Evolutionary conservation across 2,888 invertebrate species (phyloP).

Genomic region (Tolmerus cingulatus): DNA sequence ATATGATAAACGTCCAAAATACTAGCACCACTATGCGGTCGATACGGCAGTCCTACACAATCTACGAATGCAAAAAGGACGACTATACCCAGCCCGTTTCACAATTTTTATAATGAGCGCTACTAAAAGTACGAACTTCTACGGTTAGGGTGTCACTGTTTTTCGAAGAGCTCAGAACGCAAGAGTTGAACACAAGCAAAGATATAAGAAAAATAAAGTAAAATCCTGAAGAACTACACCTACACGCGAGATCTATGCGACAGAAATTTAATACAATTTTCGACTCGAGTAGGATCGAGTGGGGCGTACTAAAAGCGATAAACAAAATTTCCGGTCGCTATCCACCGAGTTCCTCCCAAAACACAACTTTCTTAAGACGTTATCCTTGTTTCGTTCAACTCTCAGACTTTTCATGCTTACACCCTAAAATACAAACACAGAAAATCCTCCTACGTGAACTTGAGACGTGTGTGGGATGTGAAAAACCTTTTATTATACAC

Average conservation of each 20-base stretch:
- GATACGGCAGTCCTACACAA: conserved; percentile 42
- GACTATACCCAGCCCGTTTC: not conserved
- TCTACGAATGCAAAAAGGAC: conserved; percentile 42
- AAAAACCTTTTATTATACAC: conserved; percentile 43
- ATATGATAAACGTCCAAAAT: not conserved
- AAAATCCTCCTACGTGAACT: not conserved
- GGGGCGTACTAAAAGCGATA: not conserved
- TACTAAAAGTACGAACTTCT: not conserved
- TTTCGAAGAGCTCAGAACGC: conserved; percentile 7
- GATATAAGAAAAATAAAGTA: conserved; percentile 19
- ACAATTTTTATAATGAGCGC: conserved; percentile 9
- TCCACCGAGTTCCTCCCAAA: not conserved
- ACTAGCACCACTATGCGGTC: conserved; percentile 11
- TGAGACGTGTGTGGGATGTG: conserved; percentile 40
- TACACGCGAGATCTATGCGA: conserved; percentile 20
- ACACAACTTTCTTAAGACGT: not conserved
- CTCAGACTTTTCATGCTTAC: conserved; percentile 41
- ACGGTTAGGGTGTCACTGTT: conserved; percentile 12
- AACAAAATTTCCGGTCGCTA: not conserved
- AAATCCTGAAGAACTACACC: conserved; percentile 26
- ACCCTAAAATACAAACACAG: conserved; percentile 27
- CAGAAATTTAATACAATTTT: conserved; percentile 10
- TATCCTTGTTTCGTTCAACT: not conserved
- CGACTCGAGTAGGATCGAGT: not conserved
- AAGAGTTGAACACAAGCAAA: conserved; percentile 33